A percentile compares a stretch with the other conserved stretches of the same genome.
phyloP scores from a whole-genome alignment of 2,113 vertebrate species.

The Clarias gariepinus region DNA sequence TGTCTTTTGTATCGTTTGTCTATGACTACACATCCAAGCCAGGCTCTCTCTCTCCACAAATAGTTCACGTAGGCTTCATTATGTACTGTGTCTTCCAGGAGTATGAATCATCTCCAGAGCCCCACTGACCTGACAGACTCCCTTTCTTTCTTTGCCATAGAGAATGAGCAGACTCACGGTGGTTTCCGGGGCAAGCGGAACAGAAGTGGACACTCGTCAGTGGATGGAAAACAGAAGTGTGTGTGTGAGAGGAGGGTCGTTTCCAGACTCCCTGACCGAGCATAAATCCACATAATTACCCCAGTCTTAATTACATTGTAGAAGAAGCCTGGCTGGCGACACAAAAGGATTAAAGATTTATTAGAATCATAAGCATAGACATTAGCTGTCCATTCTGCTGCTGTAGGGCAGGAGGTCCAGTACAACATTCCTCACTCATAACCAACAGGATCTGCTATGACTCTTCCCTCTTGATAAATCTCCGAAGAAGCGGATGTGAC shows the following conservation, averaged over 20 bases:
- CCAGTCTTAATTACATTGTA: slow-evolving; percentile 64
- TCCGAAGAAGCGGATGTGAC: slow-evolving; percentile 50
- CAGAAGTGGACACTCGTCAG: slow-evolving; percentile 26
- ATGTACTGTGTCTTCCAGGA: slow-evolving; percentile 29
- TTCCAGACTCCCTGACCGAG: slow-evolving; percentile 40
- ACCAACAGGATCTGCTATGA: slow-evolving; percentile 45
- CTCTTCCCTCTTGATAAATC: slow-evolving; percentile 40
- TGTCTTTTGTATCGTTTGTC: not conserved
- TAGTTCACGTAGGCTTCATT: slow-evolving; percentile 21
- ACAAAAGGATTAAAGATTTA: slow-evolving; percentile 73
- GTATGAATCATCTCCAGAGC: slow-evolving; percentile 54
- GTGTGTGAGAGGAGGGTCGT: slow-evolving; percentile 19
- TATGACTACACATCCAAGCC: slow-evolving; percentile 1
- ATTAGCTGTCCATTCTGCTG: slow-evolving; percentile 59
- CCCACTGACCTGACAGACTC: slow-evolving; percentile 54
- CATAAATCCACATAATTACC: slow-evolving; percentile 64
- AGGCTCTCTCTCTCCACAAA: not conserved
- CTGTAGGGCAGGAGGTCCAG: slow-evolving; percentile 29
- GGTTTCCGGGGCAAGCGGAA: slow-evolving; percentile 26
- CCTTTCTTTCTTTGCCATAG: slow-evolving; percentile 48
- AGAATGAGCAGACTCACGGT: slow-evolving; percentile 27
- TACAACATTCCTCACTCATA: slow-evolving; percentile 42
- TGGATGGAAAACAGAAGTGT: slow-evolving; percentile 19
- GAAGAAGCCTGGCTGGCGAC: slow-evolving; percentile 61
- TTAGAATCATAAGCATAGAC: slow-evolving; percentile 67